Evolutionary conservation across 2,113 vertebrate species (phyloP), one percentile per base, ranked within the genome.

Genomic region (Mesocricetus auratus): DNA sequence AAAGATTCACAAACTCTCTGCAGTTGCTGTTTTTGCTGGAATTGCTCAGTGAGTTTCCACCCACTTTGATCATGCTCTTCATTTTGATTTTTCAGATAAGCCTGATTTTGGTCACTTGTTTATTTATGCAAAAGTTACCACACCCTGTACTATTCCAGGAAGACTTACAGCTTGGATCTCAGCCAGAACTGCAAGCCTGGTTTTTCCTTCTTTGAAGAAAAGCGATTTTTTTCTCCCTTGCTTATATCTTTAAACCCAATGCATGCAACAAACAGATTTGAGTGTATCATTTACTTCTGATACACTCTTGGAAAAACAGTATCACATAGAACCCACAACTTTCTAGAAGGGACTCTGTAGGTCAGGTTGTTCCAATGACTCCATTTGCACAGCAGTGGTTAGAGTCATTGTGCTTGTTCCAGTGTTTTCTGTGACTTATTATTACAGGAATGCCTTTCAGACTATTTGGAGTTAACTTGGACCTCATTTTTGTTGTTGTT

Each of bases 401-500:
- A 69, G n/a, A 42, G 68, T 0, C 91, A 93, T 88, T 2, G 29
- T 17, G 26, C 74, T 95, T 89, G 85, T 56, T 75, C 88, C 58
- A 53, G 33, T 39, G 45, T 86, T 96, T 95, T 42, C 42, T 47
- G 62, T 73, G 10, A n/a, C 29, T 94, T 79, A 77, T 79, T 79
- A 64, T 7, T 13, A 90, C 68, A 69, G 26, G 53, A 79, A 77
- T 60, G 66, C 36, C 31, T 87, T 97, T 96, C 83, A 87, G 33
- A 47, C 90, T 22, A 39, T 95, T 96, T 92, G 87, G 85, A 66
- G 15, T 91, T 58, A 17, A 68, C 85, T 74, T 29, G 58, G 50
- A 19, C 90, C 64, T 96, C 90, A 85, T 94, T 97, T 94, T 91
- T n/a, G n/a, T n/a, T n/a, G n/a, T n/a, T n/a, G n/a, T n/a, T n/a